Evolutionary conservation across 2,888 invertebrate genomes (phyloP).

Genomic region (Margaritifera margaritifera): DNA sequence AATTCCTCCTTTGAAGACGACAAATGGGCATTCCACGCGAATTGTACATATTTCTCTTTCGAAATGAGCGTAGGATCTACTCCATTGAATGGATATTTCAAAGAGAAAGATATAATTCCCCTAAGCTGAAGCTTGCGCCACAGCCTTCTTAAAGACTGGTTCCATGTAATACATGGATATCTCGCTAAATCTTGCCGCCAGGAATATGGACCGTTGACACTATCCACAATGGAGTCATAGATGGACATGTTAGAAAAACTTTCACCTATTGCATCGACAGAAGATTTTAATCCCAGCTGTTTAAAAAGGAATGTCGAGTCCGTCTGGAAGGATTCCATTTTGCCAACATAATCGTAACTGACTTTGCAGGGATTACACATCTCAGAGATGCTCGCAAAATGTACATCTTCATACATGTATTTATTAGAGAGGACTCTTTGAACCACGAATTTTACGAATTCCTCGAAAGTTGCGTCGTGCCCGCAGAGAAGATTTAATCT

Average conservation of each 20-base stretch:
- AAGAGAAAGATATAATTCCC: constrained; percentile 19
- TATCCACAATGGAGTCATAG: constrained; percentile 30
- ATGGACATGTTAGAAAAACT: constrained; percentile 9
- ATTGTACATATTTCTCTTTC: constrained; percentile 19
- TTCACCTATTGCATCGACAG: constrained; percentile 6
- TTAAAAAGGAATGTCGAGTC: constrained; percentile 26
- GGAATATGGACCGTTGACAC: constrained; percentile 23
- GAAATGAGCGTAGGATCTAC: constrained; percentile 10
- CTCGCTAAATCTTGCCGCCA: constrained; percentile 24
- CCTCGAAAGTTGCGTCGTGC: constrained; percentile 32
- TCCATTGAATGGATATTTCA: constrained; percentile 5
- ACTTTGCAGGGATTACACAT: constrained; percentile 27
- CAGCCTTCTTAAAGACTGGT: constrained; percentile 24
- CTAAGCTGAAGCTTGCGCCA: constrained; percentile 37
- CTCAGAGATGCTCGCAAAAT: constrained; percentile 22
- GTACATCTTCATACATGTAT: constrained; percentile 15
- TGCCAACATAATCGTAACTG: constrained; percentile 24
- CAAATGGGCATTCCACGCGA: constrained; percentile 20
- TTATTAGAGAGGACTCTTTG: constrained; percentile 11
- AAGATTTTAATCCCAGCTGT: constrained; percentile 21
- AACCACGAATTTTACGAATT: constrained; percentile 24
- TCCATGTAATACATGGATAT: constrained; percentile 23
- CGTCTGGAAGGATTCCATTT: constrained; percentile 25
- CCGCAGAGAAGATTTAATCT: constrained; percentile 5
- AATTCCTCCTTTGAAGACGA: constrained; percentile 11